Evolutionary conservation across 2,888 invertebrate species (phyloP), one percentile per base, ranked within the genome.

Genomic region (Clivina fossor): DNA sequence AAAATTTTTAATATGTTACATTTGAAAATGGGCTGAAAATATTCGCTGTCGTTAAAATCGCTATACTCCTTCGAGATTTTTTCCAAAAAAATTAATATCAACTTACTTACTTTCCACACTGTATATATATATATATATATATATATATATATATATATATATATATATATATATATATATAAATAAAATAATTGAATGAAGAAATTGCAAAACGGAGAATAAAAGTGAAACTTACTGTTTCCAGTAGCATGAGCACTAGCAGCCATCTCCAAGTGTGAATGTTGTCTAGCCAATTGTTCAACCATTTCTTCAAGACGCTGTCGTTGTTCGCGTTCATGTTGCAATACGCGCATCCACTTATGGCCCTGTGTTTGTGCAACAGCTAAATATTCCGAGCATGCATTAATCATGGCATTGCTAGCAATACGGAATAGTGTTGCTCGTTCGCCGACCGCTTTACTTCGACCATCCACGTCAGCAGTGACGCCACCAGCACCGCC

Each of bases 221-320:
- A 5, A 37, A 37, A 37, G 11, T n/a, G n/a, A 15, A 8, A 70
- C 73, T 72, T 65, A 78, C 78, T 38, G 18, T 75, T 58, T 61
- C 61, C 60, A 77, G 75, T 62, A 26, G 79, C 78, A 58, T 85
- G 82, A 19, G 84, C 85, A 22, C 78, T 80, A 26, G 93, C 93
- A 2, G 93, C 94, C 74, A 93, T 90, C 76, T 99, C 99, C 62
- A 99, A 79, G 66, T 89, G 90, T 54, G 95, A 94, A 74, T 97
- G 98, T 72, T 99, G 99, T 63, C 93, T 84, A 9, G 99, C 99
- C 59, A 99, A 80, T 68, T 96, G 95, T 71, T 99, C 98, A 11
- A 99, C 93, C 78, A 99, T 93, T 69, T 96, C 96, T 69, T 96
- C 94, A 60, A 96, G 78, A 40, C 93, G 83, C 71, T 88, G 82